Conservation (phyloP, 2,113 vertebrate genomes). For the Bubo blakistoni region DNA sequence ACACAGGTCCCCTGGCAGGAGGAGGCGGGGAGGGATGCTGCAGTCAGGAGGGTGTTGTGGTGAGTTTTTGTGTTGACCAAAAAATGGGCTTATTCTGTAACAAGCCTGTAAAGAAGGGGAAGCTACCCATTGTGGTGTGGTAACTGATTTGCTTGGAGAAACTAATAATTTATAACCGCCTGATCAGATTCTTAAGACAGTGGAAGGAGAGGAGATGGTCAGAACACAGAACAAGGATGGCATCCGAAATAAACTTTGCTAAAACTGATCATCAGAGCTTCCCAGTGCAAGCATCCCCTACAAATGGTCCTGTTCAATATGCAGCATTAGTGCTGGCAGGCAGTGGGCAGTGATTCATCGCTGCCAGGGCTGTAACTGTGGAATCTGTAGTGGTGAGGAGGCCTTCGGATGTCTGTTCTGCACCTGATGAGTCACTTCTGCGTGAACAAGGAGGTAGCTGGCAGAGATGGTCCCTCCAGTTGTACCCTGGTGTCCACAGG, state of each 20-base stretch:
- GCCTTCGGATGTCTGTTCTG: neutral
- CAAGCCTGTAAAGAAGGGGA: neutral
- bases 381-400: neutral
- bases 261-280: neutral
- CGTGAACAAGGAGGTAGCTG: neutral
- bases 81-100: neutral
- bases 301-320: neutral
- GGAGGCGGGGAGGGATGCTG: neutral
- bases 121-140: neutral
- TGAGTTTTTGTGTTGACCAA: neutral
- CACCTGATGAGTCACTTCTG: constrained; percentile 40
- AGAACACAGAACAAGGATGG: neutral
- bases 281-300: neutral
- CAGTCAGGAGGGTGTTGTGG: neutral
- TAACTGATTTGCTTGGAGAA: neutral
- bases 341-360: neutral
- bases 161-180: neutral
- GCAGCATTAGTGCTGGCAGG: neutral
- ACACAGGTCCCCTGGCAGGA: neutral
- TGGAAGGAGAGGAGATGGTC: neutral
- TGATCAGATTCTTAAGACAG: neutral
- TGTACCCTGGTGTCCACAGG: neutral
- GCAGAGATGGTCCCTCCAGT: neutral
- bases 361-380: neutral
- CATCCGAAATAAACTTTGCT: neutral